phyloP scores from a whole-genome alignment of 2,797 vertebrate species.

The Mormyrus hasselquistii region DNA sequence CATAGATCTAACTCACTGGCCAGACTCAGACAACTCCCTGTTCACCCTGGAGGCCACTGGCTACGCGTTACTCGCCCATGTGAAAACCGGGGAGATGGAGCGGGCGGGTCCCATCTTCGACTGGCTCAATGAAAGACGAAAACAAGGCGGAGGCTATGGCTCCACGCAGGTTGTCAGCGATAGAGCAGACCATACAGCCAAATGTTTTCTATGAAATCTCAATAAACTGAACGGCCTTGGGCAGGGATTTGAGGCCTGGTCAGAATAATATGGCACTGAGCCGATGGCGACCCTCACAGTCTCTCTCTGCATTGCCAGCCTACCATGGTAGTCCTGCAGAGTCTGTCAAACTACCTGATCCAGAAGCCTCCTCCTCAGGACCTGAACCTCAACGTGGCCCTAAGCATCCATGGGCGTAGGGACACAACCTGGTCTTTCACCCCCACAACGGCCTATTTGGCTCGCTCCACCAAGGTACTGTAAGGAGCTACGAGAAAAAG shows the following conservation, averaged over 20 bases:
- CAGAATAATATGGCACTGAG: background rate
- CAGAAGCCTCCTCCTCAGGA: slow-evolving; percentile 41
- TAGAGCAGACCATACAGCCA: background rate
- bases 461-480: slow-evolving; percentile 51
- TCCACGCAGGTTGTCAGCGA: slow-evolving; percentile 59
- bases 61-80: slow-evolving; percentile 61
- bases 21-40: slow-evolving; percentile 44
- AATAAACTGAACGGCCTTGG: background rate
- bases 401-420: slow-evolving; percentile 51
- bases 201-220: background rate
- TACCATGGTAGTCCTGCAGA: slow-evolving; percentile 69
- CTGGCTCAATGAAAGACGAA: slow-evolving; percentile 59
- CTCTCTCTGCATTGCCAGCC: slow-evolving; percentile 42
- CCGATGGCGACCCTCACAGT: background rate
- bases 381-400: slow-evolving; percentile 51
- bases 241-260: background rate
- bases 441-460: slow-evolving; percentile 38
- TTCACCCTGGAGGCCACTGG: slow-evolving; percentile 64
- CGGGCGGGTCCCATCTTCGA: slow-evolving; percentile 49
- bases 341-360: slow-evolving; percentile 59
- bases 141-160: slow-evolving; percentile 55
- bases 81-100: slow-evolving; percentile 47
- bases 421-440: slow-evolving; percentile 51
- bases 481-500: background rate
- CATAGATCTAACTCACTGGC: slow-evolving; percentile 55